These are phyloP conservation scores for Drosophila borealis DNA, from an alignment of 2,888 invertebrate genomes.

Conservation along the genomic window DNA sequence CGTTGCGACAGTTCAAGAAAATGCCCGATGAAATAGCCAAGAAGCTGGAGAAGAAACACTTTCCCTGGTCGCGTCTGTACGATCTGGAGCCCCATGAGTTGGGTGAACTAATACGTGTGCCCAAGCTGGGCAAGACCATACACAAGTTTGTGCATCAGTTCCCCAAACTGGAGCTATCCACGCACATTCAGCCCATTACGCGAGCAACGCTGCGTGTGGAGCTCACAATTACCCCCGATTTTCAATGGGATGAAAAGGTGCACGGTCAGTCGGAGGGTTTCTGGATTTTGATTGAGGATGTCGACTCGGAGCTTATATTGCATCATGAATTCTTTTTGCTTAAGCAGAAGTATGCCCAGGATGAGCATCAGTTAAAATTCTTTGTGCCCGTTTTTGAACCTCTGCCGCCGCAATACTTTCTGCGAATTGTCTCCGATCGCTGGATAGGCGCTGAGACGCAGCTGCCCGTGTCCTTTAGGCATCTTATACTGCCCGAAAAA, in stretches of 20 bases:
- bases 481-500: slow-evolving; percentile 98
- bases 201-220: slow-evolving; percentile 96
- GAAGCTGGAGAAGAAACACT: slow-evolving; percentile 98
- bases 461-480: slow-evolving; percentile 98
- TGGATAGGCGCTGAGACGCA: slow-evolving; percentile 98
- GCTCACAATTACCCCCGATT: slow-evolving; percentile 98
- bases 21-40: slow-evolving; percentile 98
- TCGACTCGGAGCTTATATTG: slow-evolving; percentile 94
- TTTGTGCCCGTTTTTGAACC: slow-evolving; percentile 99
- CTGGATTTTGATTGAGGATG: slow-evolving; percentile 95
- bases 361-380: slow-evolving; percentile 98
- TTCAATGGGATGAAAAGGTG: slow-evolving; percentile 99
- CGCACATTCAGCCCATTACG: slow-evolving; percentile 99
- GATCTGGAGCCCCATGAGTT: slow-evolving; percentile 99
- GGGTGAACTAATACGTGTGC: slow-evolving; percentile 89
- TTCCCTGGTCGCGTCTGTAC: slow-evolving; percentile 97
- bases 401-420: slow-evolving; percentile 98
- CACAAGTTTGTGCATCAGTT: slow-evolving; percentile 96
- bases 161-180: slow-evolving; percentile 97
- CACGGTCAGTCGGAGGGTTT: slow-evolving; percentile 93
- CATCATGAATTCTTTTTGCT: slow-evolving; percentile 98
- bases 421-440: slow-evolving; percentile 94
- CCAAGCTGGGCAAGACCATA: slow-evolving; percentile 91
- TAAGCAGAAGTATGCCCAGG: slow-evolving; percentile 96
- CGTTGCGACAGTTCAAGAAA: slow-evolving; percentile 97